Percentiles rank a stretch among this genome's conserved stretches.
phyloP scores from a whole-genome alignment of 2,888 invertebrate genomes.

The Cataglyphis albicans region DNA sequence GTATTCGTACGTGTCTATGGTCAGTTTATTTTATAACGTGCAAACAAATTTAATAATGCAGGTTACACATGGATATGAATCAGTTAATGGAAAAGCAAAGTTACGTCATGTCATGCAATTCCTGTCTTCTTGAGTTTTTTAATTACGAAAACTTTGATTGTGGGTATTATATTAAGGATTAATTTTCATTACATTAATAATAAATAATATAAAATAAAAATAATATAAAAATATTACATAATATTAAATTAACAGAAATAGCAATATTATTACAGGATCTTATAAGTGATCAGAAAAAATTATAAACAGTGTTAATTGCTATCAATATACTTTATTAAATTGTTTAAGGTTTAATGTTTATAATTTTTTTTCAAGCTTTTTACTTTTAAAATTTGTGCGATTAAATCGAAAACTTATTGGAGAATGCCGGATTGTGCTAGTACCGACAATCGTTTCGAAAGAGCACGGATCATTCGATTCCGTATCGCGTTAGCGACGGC shows the following conservation, averaged over 20 bases:
- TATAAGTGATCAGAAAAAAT: neutral
- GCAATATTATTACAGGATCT: neutral
- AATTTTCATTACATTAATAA: neutral
- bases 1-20: neutral
- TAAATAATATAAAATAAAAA: neutral
- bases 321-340: neutral
- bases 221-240: neutral
- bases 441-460: conserved; percentile 75
- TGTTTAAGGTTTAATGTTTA: neutral
- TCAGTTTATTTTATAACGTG: neutral
- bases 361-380: neutral
- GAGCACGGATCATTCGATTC: conserved; percentile 83
- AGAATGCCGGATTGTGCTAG: conserved; percentile 48
- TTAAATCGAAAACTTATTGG: conserved; percentile 62
- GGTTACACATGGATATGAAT: neutral
- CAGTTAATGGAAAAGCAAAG: neutral
- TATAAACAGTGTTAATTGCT: neutral
- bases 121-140: neutral
- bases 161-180: neutral
- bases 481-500: conserved; percentile 83
- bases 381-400: conserved; percentile 56
- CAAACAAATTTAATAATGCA: neutral
- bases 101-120: neutral
- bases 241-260: neutral
- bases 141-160: neutral